phyloP scores from a whole-genome alignment of 2,113 vertebrate species.

The Larimichthys polyactis region DNA sequence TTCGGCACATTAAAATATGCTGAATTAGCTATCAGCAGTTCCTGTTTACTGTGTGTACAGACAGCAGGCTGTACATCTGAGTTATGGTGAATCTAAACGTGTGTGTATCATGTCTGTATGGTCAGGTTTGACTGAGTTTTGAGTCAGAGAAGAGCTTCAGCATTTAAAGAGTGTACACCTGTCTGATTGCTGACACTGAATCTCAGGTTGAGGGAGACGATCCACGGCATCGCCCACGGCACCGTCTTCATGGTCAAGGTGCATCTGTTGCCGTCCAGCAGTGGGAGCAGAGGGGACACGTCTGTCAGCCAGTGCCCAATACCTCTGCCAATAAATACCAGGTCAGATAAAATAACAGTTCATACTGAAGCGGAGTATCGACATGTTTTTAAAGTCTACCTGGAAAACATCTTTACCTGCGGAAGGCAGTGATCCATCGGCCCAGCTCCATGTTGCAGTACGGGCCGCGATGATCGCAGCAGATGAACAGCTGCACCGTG shows the following conservation, averaged over 20 bases:
- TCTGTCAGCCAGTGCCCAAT: constrained; percentile 85
- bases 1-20: too few species aligned
- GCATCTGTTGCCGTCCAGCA: constrained; percentile 79
- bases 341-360: not conserved
- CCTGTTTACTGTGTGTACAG: too few species aligned
- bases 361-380: too few species aligned
- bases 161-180: constrained; percentile 23
- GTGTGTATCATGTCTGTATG: too few species aligned
- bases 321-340: constrained; percentile 68
- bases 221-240: constrained; percentile 86
- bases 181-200: constrained; percentile 76
- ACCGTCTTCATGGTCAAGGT: constrained; percentile 84
- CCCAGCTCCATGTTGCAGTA: constrained; percentile 84
- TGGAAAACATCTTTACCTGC: constrained; percentile 68
- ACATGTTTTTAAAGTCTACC: too few species aligned
- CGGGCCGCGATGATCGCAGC: constrained; percentile 73
- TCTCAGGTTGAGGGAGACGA: constrained; percentile 83
- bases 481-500: constrained; percentile 85
- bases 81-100: too few species aligned
- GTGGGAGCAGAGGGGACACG: constrained; percentile 82
- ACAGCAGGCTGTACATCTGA: too few species aligned
- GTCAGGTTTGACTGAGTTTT: too few species aligned
- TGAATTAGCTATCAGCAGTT: too few species aligned
- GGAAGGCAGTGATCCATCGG: constrained; percentile 87
- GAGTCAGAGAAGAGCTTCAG: too few species aligned